phyloP scores from a whole-genome alignment of 2,113 vertebrate species.

The Trinectes maculatus region DNA sequence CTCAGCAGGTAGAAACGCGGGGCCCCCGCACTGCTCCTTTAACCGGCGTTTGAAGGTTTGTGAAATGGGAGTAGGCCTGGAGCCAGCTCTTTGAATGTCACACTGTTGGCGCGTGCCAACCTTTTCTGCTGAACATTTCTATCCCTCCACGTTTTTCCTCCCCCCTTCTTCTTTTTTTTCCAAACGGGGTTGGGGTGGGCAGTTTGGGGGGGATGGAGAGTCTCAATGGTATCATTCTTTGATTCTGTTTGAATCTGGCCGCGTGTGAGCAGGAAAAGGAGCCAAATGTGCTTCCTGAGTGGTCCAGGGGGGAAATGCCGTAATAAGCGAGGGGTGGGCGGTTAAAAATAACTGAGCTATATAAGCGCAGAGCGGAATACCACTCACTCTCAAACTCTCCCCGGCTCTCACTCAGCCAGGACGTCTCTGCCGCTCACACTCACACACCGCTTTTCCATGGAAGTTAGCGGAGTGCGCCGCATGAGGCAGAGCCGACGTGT shows the following conservation, averaged over 20 bases:
- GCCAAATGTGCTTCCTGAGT: slow-evolving; percentile 94
- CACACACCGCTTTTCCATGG: slow-evolving; percentile 63
- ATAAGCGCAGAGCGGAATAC: slow-evolving; percentile 88
- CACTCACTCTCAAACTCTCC: slow-evolving; percentile 79
- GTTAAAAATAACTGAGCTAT: slow-evolving; percentile 98
- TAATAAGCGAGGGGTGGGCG: slow-evolving; percentile 89
- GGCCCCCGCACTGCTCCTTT: slow-evolving; percentile 27
- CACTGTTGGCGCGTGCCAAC: slow-evolving; percentile 82
- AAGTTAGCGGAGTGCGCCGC: slow-evolving; percentile 16
- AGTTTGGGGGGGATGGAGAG: slow-evolving; percentile 66
- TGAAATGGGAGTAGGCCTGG: slow-evolving; percentile 78
- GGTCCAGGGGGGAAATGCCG: slow-evolving; percentile 86
- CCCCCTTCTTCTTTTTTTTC: slow-evolving; percentile 52
- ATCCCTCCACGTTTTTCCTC: neutral
- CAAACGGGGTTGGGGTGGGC: slow-evolving; percentile 2
- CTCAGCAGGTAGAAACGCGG: slow-evolving; percentile 27
- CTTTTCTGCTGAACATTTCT: slow-evolving; percentile 70
- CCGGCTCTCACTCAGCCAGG: slow-evolving; percentile 63
- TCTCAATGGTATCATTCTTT: slow-evolving; percentile 90
- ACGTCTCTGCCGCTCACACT: slow-evolving; percentile 60
- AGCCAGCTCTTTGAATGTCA: slow-evolving; percentile 80
- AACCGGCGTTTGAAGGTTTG: slow-evolving; percentile 74
- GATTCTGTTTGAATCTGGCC: slow-evolving; percentile 87
- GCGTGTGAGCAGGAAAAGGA: slow-evolving; percentile 90
- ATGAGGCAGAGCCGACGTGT: slow-evolving; percentile 47